Evolutionary conservation across 2,797 vertebrate species (phyloP).

Genomic region (Siniperca undulata): DNA sequence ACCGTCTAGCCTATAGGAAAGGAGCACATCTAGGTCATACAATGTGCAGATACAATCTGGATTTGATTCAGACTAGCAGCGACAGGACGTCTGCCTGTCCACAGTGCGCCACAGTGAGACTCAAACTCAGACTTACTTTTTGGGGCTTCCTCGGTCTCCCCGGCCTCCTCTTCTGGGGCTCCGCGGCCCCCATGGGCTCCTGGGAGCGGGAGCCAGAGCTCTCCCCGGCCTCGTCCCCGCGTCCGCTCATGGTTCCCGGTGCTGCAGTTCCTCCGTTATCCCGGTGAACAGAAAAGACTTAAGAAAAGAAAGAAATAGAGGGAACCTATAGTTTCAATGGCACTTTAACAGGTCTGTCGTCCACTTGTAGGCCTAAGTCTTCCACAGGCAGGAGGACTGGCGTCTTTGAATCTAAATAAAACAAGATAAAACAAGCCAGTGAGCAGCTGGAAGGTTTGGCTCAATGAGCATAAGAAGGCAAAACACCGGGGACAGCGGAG

Average conservation of each 20-base stretch:
- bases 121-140: constrained; percentile 87
- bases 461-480: constrained; percentile 75
- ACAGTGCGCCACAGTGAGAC: neutral
- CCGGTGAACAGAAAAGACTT: constrained; percentile 27
- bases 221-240: constrained; percentile 91
- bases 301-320: constrained; percentile 22
- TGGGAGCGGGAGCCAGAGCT: constrained; percentile 82
- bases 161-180: constrained; percentile 93
- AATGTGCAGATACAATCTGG: neutral
- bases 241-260: constrained; percentile 90
- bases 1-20: neutral
- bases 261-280: constrained; percentile 65
- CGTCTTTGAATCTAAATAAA: constrained; percentile 47
- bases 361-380: constrained; percentile 41
- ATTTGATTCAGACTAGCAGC: neutral
- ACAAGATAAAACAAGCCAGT: constrained; percentile 55
- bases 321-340: constrained; percentile 38
- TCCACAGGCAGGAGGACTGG: constrained; percentile 52
- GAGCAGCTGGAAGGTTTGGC: constrained; percentile 68
- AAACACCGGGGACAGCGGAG: constrained; percentile 57
- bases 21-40: neutral
- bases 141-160: constrained; percentile 95
- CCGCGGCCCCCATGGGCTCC: constrained; percentile 85
- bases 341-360: constrained; percentile 48
- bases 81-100: neutral